Conservation (phyloP, 2,888 invertebrate species). For the Apamea monoglypha region DNA sequence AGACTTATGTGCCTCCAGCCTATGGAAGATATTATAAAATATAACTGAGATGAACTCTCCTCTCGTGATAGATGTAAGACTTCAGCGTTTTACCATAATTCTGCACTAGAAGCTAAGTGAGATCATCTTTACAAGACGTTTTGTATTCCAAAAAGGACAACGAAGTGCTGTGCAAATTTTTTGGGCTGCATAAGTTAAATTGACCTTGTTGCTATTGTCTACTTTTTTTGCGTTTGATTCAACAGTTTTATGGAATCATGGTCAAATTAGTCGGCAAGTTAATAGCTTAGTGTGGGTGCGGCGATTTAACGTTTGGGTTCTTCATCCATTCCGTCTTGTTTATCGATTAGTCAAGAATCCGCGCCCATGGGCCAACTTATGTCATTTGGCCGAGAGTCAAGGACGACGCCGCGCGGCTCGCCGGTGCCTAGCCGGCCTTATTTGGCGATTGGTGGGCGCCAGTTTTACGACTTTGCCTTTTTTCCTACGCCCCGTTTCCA, state of each 20-base stretch:
- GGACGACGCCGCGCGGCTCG: conserved; percentile 85
- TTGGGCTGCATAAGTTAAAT: conserved; percentile 40
- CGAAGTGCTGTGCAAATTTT: conserved; percentile 15
- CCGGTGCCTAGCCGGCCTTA: conserved; percentile 88
- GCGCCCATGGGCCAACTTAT: conserved; percentile 90
- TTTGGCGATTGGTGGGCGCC: conserved; percentile 90
- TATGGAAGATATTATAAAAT: conserved; percentile 67
- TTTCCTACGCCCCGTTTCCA: conserved; percentile 86
- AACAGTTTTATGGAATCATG: conserved; percentile 80
- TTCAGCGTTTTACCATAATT: conserved; percentile 27
- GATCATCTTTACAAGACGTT: conserved; percentile 27
- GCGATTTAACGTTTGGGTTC: conserved; percentile 79
- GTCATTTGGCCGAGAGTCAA: conserved; percentile 90
- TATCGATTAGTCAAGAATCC: conserved; percentile 89
- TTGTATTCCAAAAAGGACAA: conserved; percentile 35
- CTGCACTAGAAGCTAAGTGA: conserved; percentile 40
- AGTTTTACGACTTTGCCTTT: conserved; percentile 89
- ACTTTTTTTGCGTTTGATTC: conserved; percentile 68
- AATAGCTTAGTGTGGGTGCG: conserved; percentile 85
- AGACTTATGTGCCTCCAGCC: conserved; percentile 68
- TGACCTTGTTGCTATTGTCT: conserved; percentile 60
- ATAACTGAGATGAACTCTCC: conserved; percentile 52
- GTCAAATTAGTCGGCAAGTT: conserved; percentile 80
- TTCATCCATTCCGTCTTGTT: conserved; percentile 86
- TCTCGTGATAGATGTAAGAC: conserved; percentile 40